phyloP scores from a whole-genome alignment of 1,140 invertebrate species.

The Oryzaephilus surinamensis region DNA sequence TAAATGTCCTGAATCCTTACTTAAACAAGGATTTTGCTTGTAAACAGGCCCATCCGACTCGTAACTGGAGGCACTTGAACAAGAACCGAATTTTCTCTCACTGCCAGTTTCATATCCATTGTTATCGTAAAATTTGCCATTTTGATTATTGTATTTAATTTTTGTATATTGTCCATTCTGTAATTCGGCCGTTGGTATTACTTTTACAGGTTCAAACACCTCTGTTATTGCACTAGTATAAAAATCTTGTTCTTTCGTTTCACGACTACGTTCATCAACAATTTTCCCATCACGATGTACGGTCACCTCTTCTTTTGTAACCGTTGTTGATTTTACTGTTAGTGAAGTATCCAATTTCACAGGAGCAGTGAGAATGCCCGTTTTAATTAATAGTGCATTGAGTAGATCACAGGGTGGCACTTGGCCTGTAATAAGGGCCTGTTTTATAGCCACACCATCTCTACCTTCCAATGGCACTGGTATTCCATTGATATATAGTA shows the following conservation, averaged over 20 bases:
- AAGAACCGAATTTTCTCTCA: slow-evolving; percentile 30
- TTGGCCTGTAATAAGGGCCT: slow-evolving; percentile 58
- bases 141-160: slow-evolving; percentile 9
- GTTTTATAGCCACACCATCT: slow-evolving; percentile 58
- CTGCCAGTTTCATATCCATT: slow-evolving; percentile 17
- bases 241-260: slow-evolving; percentile 63
- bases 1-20: slow-evolving; percentile 33
- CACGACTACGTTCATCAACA: slow-evolving; percentile 58
- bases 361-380: slow-evolving; percentile 55
- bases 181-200: slow-evolving; percentile 37
- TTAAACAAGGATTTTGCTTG: slow-evolving; percentile 16
- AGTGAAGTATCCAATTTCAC: slow-evolving; percentile 62
- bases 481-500: slow-evolving; percentile 62
- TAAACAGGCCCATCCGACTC: slow-evolving; percentile 27
- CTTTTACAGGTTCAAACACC: slow-evolving; percentile 54
- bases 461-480: slow-evolving; percentile 57
- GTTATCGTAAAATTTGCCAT: slow-evolving; percentile 17
- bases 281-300: slow-evolving; percentile 57
- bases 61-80: slow-evolving; percentile 34
- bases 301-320: slow-evolving; percentile 63
- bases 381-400: slow-evolving; percentile 58
- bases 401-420: slow-evolving; percentile 61
- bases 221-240: slow-evolving; percentile 58
- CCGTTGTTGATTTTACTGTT: slow-evolving; percentile 60
- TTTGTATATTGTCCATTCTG: slow-evolving; percentile 20